Percentiles rank a stretch among this genome's conserved stretches.
These are phyloP conservation scores for Drosophila anceps DNA, from an alignment of 2,888 invertebrate species.

Conservation along the genomic window DNA sequence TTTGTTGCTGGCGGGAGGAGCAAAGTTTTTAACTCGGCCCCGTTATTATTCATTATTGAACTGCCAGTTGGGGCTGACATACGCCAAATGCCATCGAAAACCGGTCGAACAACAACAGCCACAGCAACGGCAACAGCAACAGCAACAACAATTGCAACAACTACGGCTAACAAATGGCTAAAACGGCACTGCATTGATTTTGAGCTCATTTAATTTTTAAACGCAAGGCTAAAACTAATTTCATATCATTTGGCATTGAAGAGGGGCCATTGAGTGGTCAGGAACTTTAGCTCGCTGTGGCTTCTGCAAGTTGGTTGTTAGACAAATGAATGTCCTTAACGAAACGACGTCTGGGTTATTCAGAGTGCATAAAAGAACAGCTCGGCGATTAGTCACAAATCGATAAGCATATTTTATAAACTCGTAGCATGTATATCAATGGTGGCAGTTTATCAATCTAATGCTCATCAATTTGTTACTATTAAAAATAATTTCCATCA, in stretches of 20 bases:
- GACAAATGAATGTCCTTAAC: conserved; percentile 59
- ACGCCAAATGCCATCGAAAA: conserved; percentile 67
- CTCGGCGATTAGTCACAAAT: conserved; percentile 53
- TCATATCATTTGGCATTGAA: conserved; percentile 74
- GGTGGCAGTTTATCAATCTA: conserved; percentile 48
- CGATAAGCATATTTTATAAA: conserved; percentile 52
- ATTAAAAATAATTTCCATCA: conserved; percentile 48
- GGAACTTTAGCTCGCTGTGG: conserved; percentile 29
- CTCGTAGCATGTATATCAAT: conserved; percentile 27
- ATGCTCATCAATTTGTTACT: conserved; percentile 57
- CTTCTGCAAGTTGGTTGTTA: conserved; percentile 25
- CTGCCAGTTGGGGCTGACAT: conserved; percentile 76
- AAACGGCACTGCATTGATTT: conserved; percentile 46
- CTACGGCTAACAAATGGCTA: conserved; percentile 44
- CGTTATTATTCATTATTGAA: conserved; percentile 80
- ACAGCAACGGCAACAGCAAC: conserved; percentile 24
- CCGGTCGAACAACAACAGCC: conserved; percentile 15
- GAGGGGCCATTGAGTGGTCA: conserved; percentile 41
- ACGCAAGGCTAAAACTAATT: conserved; percentile 76
- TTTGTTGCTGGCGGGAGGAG: conserved; percentile 15
- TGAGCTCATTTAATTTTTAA: conserved; percentile 62
- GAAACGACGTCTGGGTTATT: conserved; percentile 28
- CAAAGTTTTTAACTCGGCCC: conserved; percentile 72
- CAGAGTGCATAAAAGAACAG: conserved; percentile 18
- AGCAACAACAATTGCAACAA: conserved; percentile 22